Evolutionary conservation across 1,140 invertebrate genomes (phyloP), one percentile per base, ranked within the genome.

Genomic region (Lucilia sericata): DNA sequence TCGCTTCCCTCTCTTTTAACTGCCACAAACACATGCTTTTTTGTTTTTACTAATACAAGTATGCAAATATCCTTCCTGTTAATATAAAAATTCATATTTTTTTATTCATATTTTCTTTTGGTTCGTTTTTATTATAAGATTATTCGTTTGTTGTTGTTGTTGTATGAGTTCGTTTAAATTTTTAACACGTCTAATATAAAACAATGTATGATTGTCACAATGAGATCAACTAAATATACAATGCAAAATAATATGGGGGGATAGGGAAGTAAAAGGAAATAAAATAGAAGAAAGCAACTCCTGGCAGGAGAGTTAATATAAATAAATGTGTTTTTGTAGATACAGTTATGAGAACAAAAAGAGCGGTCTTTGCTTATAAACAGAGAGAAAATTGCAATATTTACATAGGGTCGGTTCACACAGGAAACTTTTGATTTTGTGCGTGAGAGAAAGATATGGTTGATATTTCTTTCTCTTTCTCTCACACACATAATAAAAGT

Each of bases 111-210:
- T 14, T 8, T 70, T 70, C 25, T 70, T 21, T 70, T 70, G 0
- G 2, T 19, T 21, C 7, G 9, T 70, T 70, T n/a, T 60, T 17
- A 5, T 5, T 17, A n/a, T 17, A 60, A 10, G 65, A 19, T 70
- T 70, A 25, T 70, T 8, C n/a, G n/a, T n/a, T 30, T 30, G 25
- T 30, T 30, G 25, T 30, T 30, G 25, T 30, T 30, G 25, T 1
- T 70, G 19, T 70, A 70, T 70, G 19, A 70, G 65, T 70, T 70
- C 65, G 21, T 70, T 70, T 70, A 21, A 70, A 70, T 70, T 70
- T 70, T 21, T 70, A 70, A 70, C 65, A 70, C 65, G 65, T 70
- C n/a, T 70, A 70, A 70, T 70, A 70, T 70, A 70, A 70, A 70
- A 70, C 65, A 70, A 70, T 21, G 19, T 70, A 70, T 21, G 65